Evolutionary conservation across 2,888 invertebrate species (phyloP).

Genomic region (Nebria brevicollis): DNA sequence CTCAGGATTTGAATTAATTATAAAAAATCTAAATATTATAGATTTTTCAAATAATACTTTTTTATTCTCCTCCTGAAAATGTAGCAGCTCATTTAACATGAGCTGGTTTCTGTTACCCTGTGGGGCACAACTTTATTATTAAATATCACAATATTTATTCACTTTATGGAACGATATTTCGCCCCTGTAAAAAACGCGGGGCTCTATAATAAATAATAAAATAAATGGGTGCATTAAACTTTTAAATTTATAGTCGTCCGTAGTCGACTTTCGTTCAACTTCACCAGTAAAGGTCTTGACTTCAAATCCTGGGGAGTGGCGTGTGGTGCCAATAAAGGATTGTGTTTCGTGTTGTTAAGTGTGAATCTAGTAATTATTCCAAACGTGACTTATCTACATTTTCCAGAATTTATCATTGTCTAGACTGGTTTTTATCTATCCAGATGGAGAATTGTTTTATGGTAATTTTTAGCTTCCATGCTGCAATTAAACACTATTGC

Average conservation of each 20-base stretch:
- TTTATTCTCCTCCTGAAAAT: no score
- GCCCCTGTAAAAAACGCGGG: background rate
- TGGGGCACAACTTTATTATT: background rate
- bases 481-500: background rate
- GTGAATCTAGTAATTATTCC: background rate
- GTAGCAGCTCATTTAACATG: no score
- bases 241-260: background rate
- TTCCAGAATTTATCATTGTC: background rate
- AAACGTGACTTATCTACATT: slow-evolving; percentile 1
- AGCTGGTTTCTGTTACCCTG: background rate
- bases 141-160: slow-evolving; percentile 1
- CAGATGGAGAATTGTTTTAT: slow-evolving; percentile 1
- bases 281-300: background rate
- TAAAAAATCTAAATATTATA: no score
- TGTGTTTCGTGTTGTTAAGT: slow-evolving; percentile 1
- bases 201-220: background rate
- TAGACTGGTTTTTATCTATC: background rate
- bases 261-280: background rate
- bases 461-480: background rate
- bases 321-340: background rate
- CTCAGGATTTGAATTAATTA: no score
- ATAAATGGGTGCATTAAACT: slow-evolving; percentile 1
- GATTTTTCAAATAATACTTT: no score
- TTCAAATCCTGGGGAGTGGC: background rate
- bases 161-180: background rate